These are phyloP conservation scores for Dione juno DNA, from an alignment of 2,888 invertebrate species.

Conservation along the genomic window DNA sequence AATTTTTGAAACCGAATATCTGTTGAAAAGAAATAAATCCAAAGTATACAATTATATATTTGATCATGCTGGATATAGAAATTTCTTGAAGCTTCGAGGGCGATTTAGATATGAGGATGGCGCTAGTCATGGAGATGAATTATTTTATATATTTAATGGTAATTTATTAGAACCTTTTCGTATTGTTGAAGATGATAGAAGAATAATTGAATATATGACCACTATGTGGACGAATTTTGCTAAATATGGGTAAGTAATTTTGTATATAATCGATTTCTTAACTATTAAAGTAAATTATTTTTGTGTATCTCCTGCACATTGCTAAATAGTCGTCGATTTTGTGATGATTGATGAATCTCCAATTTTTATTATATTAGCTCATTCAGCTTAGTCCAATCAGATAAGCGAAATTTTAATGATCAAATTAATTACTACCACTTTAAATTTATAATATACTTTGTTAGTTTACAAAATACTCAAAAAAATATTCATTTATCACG, in stretches of 20 bases:
- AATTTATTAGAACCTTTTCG: conserved; percentile 59
- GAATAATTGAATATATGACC: conserved; percentile 65
- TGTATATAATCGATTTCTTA: not conserved
- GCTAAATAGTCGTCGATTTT: too few species aligned
- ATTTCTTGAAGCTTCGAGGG: conserved; percentile 60
- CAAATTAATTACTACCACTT: too few species aligned
- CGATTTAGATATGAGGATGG: conserved; percentile 59
- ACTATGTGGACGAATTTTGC: conserved; percentile 75
- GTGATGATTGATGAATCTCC: too few species aligned
- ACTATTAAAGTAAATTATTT: not conserved
- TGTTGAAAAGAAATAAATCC: conserved; percentile 51
- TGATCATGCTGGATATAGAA: conserved; percentile 68
- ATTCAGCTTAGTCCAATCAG: too few species aligned
- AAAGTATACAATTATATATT: conserved; percentile 70
- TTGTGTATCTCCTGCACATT: too few species aligned
- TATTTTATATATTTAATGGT: conserved; percentile 68
- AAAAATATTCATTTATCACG: too few species aligned
- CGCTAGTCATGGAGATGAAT: conserved; percentile 72
- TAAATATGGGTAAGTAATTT: conserved; percentile 65
- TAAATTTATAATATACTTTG: too few species aligned
- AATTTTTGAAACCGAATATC: conserved; percentile 62
- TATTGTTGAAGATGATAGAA: conserved; percentile 57
- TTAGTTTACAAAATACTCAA: too few species aligned
- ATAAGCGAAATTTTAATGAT: too few species aligned
- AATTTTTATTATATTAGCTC: too few species aligned